Conservation (phyloP, 2,113 vertebrate genomes). For the Eulemur rufifrons region DNA sequence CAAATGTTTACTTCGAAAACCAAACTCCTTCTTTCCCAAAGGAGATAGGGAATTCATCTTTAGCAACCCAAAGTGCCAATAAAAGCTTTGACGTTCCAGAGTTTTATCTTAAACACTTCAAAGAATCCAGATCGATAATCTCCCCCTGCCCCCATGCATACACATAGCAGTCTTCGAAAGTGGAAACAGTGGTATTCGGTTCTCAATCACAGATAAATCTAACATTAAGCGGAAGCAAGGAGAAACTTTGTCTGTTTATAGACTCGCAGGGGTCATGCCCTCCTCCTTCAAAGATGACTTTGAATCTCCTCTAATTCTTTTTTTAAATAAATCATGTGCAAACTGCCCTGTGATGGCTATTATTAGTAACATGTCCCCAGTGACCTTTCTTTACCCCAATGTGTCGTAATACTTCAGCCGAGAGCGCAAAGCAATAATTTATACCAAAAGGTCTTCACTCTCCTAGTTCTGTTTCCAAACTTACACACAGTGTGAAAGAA, state of each 20-base stretch:
- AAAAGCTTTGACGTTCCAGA: not conserved
- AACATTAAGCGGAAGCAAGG: not conserved
- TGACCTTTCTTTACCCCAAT: not conserved
- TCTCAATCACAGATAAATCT: not conserved
- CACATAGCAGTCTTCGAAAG: not conserved
- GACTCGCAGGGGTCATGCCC: not conserved
- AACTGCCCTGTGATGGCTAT: not conserved
- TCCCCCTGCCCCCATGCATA: accelerated
- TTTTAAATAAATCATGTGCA: not conserved
- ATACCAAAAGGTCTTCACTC: not conserved
- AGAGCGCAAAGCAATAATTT: not conserved
- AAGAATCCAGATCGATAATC: not conserved
- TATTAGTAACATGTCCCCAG: not conserved
- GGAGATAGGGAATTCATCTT: not conserved
- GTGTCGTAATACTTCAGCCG: not conserved
- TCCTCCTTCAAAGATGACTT: not conserved
- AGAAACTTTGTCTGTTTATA: not conserved
- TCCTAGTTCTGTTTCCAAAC: not conserved
- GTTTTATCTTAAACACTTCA: not conserved
- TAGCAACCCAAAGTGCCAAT: not conserved
- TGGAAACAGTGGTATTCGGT: not conserved
- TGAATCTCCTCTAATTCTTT: not conserved
- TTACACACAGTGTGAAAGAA: not conserved
- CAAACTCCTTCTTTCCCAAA: not conserved
- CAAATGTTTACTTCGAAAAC: conserved; percentile 20